Base-by-base conservation (phyloP, 2,797 vertebrate genomes). In the Syngnathus rostellatus region DNA sequence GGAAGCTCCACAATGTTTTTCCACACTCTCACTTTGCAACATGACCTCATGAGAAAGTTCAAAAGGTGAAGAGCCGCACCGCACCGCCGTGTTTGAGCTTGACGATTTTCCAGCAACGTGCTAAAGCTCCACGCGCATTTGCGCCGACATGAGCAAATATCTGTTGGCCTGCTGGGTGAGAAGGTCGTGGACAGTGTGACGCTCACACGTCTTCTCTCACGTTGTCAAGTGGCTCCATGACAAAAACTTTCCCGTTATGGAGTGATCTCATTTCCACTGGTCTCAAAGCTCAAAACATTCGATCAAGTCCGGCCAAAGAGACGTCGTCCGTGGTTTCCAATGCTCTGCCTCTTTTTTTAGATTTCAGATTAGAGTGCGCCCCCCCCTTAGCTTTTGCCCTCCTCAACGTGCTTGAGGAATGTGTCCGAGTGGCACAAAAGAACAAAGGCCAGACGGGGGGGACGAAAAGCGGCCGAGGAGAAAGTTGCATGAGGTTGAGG, bases 381-480 rank as follows among this genome's bases (percentile, higher is more conserved):
- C 80, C 63, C 76, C 70, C 71, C 70, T 71, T 68, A 70, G 70
- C 54, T 72, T 73, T 67, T 85, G 65, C 74, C 64, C 73, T 72
- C 79, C 76, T 76, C 61, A 72, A 67, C 73, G 61, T 81, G 75
- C 70, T 76, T 68, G 81, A 87, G 86, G 86, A 89, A 89, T 90
- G 86, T 87, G 86, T 88, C 83, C 76, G 77, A 77, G 81, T 70
- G 53, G 82, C 82, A 90, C 86, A 89, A 90, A 87, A 77, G 85
- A 87, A 89, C 85, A 90, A 89, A 87, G 85, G 82, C 71, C 65
- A 72, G 80, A 79, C 72, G 14, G 12, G 45, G 45, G 14, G 5
- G 4, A 16, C 12, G 16, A 16, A 31, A 31, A 43, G 50, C 39
- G n/a, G 62, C 21, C 31, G 37, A 21, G 62, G 60, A 64, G 80